These are phyloP conservation scores for Cebidichthys violaceus DNA, from an alignment of 2,113 vertebrate genomes.

Conservation along the genomic window DNA sequence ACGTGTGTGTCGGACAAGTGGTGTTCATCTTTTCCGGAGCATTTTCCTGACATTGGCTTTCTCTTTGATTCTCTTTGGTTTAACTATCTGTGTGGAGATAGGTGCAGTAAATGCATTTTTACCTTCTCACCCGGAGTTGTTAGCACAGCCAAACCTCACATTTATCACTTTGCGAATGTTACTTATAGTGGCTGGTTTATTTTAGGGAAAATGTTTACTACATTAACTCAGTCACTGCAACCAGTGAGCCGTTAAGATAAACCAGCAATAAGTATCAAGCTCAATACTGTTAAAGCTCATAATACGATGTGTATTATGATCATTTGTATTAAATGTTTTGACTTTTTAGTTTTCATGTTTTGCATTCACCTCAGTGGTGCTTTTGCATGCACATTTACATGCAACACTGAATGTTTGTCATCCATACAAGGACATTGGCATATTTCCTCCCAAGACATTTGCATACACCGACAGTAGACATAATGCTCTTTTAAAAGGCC, in stretches of 20 bases:
- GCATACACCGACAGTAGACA: slow-evolving; percentile 27
- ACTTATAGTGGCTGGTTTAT: not conserved
- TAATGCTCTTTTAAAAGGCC: not conserved
- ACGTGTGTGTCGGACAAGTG: not conserved
- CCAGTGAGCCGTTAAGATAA: not conserved
- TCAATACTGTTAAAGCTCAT: not conserved
- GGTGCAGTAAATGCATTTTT: not conserved
- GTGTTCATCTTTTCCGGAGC: slow-evolving; percentile 42
- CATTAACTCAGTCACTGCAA: not conserved
- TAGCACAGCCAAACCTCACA: slow-evolving; percentile 11
- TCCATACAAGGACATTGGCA: slow-evolving; percentile 41
- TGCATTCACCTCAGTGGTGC: slow-evolving; percentile 38
- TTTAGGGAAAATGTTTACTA: not conserved
- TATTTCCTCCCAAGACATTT: slow-evolving; percentile 70
- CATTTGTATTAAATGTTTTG: slow-evolving; percentile 6
- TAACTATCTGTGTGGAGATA: slow-evolving; percentile 26
- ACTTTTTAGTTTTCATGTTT: slow-evolving; percentile 5
- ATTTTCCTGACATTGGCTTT: slow-evolving; percentile 76
- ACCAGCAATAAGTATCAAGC: not conserved
- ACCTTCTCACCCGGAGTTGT: not conserved
- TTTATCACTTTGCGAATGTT: not conserved
- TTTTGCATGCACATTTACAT: slow-evolving; percentile 77
- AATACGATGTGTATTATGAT: not conserved
- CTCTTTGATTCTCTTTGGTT: slow-evolving; percentile 27
- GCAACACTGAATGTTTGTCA: slow-evolving; percentile 30